phyloP scores from a whole-genome alignment of 1,140 invertebrate genomes.

The Whitmania pigra region DNA sequence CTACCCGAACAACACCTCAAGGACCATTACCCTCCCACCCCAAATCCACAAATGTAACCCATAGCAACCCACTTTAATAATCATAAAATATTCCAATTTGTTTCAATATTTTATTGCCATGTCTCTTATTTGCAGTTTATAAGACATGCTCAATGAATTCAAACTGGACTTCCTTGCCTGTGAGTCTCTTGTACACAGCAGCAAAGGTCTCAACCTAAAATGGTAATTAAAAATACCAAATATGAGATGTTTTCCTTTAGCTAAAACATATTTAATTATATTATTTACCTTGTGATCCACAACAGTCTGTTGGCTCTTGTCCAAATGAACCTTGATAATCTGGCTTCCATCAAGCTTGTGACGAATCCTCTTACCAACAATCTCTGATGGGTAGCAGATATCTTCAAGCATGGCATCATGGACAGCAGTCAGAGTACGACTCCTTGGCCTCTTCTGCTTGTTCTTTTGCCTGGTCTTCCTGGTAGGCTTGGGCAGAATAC shows the following conservation, averaged over 20 bases:
- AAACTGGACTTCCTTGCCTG: slow-evolving; percentile 93
- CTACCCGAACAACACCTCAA: too few relatives aligned
- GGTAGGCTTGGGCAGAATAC: slow-evolving; percentile 93
- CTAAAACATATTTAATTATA: neutral
- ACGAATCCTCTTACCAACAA: slow-evolving; percentile 93
- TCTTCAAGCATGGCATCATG: slow-evolving; percentile 94
- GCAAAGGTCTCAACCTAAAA: slow-evolving; percentile 90
- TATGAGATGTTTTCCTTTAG: neutral
- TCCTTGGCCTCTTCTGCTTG: slow-evolving; percentile 94
- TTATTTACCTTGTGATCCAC: slow-evolving; percentile 89
- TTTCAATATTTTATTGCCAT: too few relatives aligned
- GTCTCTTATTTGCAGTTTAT: slow-evolving; percentile 32
- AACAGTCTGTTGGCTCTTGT: slow-evolving; percentile 95
- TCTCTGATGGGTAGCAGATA: slow-evolving; percentile 95
- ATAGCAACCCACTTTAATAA: too few relatives aligned
- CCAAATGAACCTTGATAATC: slow-evolving; percentile 93
- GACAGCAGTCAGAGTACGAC: slow-evolving; percentile 86
- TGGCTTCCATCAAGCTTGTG: slow-evolving; percentile 88
- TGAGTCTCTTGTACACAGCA: slow-evolving; percentile 95
- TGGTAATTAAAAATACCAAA: slow-evolving; percentile 27
- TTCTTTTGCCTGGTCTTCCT: slow-evolving; percentile 76
- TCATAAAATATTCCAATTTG: too few relatives aligned
- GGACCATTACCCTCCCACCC: too few relatives aligned
- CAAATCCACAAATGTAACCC: too few relatives aligned
- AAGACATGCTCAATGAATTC: slow-evolving; percentile 88